Evolutionary conservation across 2,797 vertebrate species (phyloP), one percentile per base, ranked within the genome.

Genomic region (Hafferia zeledoni): DNA sequence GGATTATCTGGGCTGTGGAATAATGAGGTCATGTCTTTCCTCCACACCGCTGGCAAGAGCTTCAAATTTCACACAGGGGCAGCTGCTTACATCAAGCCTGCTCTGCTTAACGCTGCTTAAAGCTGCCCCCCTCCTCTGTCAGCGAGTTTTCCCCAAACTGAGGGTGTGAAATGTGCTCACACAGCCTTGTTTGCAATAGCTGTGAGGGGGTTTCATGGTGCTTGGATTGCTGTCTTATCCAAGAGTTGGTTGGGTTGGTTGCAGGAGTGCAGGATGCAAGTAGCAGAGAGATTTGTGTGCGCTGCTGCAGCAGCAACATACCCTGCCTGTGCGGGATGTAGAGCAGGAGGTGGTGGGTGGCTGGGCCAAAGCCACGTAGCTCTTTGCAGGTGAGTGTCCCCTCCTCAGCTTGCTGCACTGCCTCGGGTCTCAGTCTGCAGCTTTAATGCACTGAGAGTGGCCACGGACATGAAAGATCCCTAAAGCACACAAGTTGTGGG

Each of bases 1-100:
- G 24, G 93, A 95, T 96, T 95, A 95, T 94, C 94, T 91, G 90
- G 79, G 83, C 91, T 95, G 85, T 88, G 94, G 90, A 95, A 91
- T 94, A 95, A 94, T 94, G 95, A 94, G 91, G 93, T 96, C 93
- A 84, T 81, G 91, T 94, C 93, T 95, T 94, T 89, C 81, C 94
- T 88, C 83, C 80, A 56, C 67, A 61, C 79, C 0, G 55, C 91
- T 95, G 93, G 91, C 94, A 86, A 69, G 80, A 90, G 96, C 91
- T 78, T 94, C 33, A 1, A 5, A 33, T 94, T 91, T 95, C 95
- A 90, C 94, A 79, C 93, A 61, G 88, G 90, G 87, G 47, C 55
- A 75, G 88, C 91, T 86, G 80, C 91, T 76, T 65, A 33, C 55
- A 50, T 47, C 61, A 8, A 90, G 53, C 78, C 81, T 39, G 63